Evolutionary conservation across 2,888 invertebrate genomes (phyloP).

Genomic region (Geophilus truncorum): DNA sequence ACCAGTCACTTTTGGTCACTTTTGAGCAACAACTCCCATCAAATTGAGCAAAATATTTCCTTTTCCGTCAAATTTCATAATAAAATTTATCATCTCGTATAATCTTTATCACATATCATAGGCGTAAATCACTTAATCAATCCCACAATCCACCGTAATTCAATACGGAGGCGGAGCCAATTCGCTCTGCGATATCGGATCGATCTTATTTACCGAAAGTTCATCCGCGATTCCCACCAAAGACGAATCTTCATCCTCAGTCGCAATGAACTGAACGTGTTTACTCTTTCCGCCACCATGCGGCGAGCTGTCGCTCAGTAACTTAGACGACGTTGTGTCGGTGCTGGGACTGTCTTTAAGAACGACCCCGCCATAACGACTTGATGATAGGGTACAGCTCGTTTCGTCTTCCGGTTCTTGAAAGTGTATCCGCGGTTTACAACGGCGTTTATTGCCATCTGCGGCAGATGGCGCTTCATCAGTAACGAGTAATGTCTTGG

Average conservation of each 20-base stretch:
- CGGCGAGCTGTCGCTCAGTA: background rate
- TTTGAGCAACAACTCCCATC: background rate
- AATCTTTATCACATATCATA: background rate
- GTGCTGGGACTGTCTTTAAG: conserved; percentile 21
- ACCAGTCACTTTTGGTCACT: too few relatives aligned
- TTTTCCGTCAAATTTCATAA: too few relatives aligned
- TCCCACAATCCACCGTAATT: background rate
- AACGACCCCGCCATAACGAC: background rate
- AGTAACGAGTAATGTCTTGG: background rate
- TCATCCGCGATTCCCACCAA: background rate
- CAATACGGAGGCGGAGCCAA: background rate
- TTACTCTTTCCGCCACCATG: background rate
- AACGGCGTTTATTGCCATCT: background rate
- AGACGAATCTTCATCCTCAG: background rate
- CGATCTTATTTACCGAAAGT: background rate
- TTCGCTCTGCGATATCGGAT: background rate
- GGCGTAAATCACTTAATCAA: background rate
- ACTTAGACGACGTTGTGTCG: background rate
- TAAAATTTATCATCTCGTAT: too few relatives aligned
- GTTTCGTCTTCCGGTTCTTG: background rate
- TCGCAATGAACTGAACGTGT: background rate
- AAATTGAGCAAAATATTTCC: background rate
- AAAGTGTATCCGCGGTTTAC: background rate
- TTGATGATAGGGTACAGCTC: background rate
- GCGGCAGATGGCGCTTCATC: background rate